Evolutionary conservation across 2,888 invertebrate genomes (phyloP), one percentile per base, ranked within the genome.

Genomic region (Oxytorus armatus): DNA sequence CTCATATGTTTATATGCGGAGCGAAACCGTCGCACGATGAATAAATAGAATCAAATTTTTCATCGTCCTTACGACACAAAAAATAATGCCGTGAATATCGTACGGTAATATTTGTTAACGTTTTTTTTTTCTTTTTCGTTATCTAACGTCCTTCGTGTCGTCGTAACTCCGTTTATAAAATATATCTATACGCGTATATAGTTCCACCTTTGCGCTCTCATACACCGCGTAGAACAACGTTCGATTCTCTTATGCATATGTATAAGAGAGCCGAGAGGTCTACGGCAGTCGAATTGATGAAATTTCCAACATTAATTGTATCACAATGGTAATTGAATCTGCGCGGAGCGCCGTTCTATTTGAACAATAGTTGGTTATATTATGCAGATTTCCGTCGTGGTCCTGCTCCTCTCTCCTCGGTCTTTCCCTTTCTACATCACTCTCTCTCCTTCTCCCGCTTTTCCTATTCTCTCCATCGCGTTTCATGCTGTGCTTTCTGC

Each of bases 361-460:
- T 92, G 92, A 92, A 92, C 91, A 92, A 92, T 92, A 92, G 92
- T 92, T 91, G 92, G 91, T 91, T 92, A 91, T 92, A 92, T 92
- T 92, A 92, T 92, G 91, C 90, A 92, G 90, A 92, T 92, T 92
- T 91, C 87, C 88, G 85, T 84, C 88, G 87, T 86, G 86, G 90
- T 59, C 90, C 88, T 85, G 83, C 85, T 85, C 82, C 84, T 83
- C 84, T 83, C 86, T 68, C 82, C 77, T 81, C 66, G 44, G 55
- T 57, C 76, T 66, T 47, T 49, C 69, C 44, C 74, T 55, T 49
- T 73, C 61, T 69, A n/a, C n/a, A n/a, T n/a, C n/a, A n/a, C 77
- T 21, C 63, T 51, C 59, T 70, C 44, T 63, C 47, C 55, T 42
- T 39, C 68, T 53, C 61, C 36, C 44, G 51, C 65, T 74, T 39